Percentiles rank a stretch among this genome's conserved stretches.
These are phyloP conservation scores for Hyla sarda DNA, from an alignment of 2,113 vertebrate genomes.

Conservation along the genomic window DNA sequence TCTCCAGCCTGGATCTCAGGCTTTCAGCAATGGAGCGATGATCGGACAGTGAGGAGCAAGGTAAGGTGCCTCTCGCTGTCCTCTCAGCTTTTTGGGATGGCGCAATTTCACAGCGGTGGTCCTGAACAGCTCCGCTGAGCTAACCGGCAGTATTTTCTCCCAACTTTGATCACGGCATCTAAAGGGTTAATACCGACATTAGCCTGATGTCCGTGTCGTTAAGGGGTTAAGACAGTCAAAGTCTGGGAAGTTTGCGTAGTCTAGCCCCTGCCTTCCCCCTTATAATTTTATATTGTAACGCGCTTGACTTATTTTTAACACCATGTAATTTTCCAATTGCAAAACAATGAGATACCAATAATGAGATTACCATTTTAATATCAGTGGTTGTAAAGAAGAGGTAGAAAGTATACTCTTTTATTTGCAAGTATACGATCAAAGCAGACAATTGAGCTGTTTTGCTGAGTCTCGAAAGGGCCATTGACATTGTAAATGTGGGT, in stretches of 20 bases:
- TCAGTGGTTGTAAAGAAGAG: neutral
- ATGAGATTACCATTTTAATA: neutral
- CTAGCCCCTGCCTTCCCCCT: neutral
- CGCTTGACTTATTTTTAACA: neutral
- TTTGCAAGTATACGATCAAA: slow-evolving; percentile 37
- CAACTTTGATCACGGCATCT: too few species aligned
- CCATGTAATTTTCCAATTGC: neutral
- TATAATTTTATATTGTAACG: neutral
- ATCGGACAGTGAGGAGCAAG: too few species aligned
- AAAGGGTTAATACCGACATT: too few species aligned
- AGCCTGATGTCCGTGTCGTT: too few species aligned
- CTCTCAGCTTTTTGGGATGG: too few species aligned
- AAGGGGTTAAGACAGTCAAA: too few species aligned
- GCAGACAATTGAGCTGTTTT: slow-evolving; percentile 48
- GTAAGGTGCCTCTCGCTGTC: too few species aligned
- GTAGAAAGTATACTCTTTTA: neutral
- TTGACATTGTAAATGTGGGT: slow-evolving; percentile 52
- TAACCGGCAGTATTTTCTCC: too few species aligned
- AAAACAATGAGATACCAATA: neutral
- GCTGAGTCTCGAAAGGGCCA: slow-evolving; percentile 24
- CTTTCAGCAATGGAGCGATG: too few species aligned
- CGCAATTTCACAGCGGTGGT: too few species aligned
- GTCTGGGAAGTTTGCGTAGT: neutral
- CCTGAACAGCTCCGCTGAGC: too few species aligned
- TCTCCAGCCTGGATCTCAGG: too few species aligned